A percentile compares a stretch with the other conserved stretches of the same genome.
Conservation (phyloP, 1,140 invertebrate species). For the Lucilia cuprina region DNA sequence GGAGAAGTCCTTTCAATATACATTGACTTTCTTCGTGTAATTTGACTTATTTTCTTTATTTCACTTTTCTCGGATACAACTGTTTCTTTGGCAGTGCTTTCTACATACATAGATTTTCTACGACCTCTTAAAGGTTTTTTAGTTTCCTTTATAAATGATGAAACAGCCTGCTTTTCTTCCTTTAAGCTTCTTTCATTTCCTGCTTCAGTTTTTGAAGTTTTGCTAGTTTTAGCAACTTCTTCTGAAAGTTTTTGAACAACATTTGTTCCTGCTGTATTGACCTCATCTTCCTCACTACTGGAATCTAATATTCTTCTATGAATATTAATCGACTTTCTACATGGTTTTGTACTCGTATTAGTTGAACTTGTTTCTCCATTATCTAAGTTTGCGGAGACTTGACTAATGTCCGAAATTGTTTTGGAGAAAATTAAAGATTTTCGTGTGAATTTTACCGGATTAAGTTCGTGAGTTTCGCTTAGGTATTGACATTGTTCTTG, state of each 20-base stretch:
- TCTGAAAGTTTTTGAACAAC: no score
- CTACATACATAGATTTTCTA: slow-evolving; percentile 5
- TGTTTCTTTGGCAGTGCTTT: not conserved
- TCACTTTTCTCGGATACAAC: no score
- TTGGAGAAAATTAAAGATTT: not conserved
- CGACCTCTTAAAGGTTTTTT: not conserved
- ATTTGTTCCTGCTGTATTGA: no score
- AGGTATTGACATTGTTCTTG: no score
- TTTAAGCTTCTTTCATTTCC: no score
- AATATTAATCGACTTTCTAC: not conserved
- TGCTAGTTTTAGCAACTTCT: no score
- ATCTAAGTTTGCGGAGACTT: not conserved
- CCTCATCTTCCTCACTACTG: not conserved
- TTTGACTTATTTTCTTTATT: no score
- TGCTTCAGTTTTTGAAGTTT: no score
- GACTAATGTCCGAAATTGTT: not conserved
- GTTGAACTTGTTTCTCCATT: not conserved
- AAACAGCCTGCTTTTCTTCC: no score
- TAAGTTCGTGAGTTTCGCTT: no score
- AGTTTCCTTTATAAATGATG: not conserved
- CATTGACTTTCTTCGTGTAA: no score
- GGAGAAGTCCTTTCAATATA: no score
- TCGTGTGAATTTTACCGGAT: not conserved
- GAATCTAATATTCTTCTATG: not conserved
- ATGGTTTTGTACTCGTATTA: not conserved